Conservation (phyloP, 2,888 invertebrate genomes). For the Apoda limacodes region DNA sequence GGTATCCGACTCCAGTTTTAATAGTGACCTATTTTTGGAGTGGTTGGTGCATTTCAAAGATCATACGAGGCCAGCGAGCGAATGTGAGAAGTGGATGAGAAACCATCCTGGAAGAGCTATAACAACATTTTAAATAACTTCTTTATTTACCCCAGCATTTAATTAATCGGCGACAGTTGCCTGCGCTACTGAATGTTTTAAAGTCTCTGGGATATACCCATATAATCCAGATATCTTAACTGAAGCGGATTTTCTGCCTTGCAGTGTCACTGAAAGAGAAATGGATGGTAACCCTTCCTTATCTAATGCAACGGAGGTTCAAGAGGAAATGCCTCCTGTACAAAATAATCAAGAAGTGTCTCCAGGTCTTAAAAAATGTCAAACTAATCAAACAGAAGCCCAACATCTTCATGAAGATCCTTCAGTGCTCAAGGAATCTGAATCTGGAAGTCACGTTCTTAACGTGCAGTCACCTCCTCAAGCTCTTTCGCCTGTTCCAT, state of each 20-base stretch:
- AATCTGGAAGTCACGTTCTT: no score
- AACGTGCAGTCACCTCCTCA: no score
- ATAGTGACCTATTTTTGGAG: slow-evolving; percentile 13
- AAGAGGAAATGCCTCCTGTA: no score
- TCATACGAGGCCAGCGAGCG: slow-evolving; percentile 6
- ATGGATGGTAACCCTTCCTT: no score
- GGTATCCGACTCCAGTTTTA: slow-evolving; percentile 17
- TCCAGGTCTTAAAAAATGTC: no score
- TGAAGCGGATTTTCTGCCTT: slow-evolving; percentile 8
- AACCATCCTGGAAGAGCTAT: slow-evolving; percentile 21
- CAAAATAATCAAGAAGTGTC: no score
- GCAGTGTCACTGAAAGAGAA: slow-evolving; percentile 5
- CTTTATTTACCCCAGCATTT: slow-evolving; percentile 8
- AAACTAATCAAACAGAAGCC: no score
- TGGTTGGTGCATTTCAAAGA: slow-evolving; percentile 16
- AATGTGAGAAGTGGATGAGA: slow-evolving; percentile 22
- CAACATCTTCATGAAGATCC: no score
- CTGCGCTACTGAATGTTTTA: slow-evolving; percentile 5
- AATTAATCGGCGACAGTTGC: slow-evolving; percentile 2
- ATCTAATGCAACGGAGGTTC: no score
- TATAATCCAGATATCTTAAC: slow-evolving; percentile 8
- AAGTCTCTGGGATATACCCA: slow-evolving; percentile 7
- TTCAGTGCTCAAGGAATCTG: no score
- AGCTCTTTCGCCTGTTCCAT: no score
- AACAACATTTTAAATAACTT: slow-evolving; percentile 14